Base-by-base conservation (phyloP, 2,113 vertebrate species). In the Ginglymostoma cirratum region DNA sequence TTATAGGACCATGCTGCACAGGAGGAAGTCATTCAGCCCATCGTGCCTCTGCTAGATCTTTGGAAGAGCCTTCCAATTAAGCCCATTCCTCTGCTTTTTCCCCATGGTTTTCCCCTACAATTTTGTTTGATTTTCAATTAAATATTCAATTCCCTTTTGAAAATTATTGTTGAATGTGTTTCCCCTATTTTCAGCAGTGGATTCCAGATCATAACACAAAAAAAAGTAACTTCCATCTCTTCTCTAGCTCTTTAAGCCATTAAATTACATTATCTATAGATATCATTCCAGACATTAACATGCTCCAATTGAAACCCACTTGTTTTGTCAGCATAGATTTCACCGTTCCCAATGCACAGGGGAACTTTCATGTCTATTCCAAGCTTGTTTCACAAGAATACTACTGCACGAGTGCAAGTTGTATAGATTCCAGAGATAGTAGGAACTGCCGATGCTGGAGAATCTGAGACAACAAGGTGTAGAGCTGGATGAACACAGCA, bases 181-280 rank as follows among this genome's bases (percentile, higher is more conserved):
- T n/a, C 55, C 52, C 61, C 52, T 30, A 15, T n/a, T 92, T 92
- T 92, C 0, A 80, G 34, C 34, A 80, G 2, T 38, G 30, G 55
- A 92, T 38, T 92, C 87, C 30, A 92, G 87, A 65, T 38, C 87
- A 65, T 65, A 86, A 92, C 87, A 34, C 27, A 66, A n/a, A 92
- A 55, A 38, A 30, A 0, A 3, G 8, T 66, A 8, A 0, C 17
- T 61, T 15, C 66, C 34, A 21, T 93, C 19, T 38, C 34, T 27
- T 24, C 17, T 67, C n/a, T 83, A 38, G 80, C 19, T 92, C 89
- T n/a, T 66, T 66, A 67, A 61, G 17, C 89, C 67, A 66, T 93
- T 66, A 38, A 5, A 14, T 30, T 90, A 65, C 34, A 90, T 90
- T 65, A 65, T 65, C 34, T 66, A 65, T 10, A 66, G 61, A 66